Evolutionary conservation across 2,888 invertebrate species (phyloP).

Genomic region (Diplazon laetatorius): DNA sequence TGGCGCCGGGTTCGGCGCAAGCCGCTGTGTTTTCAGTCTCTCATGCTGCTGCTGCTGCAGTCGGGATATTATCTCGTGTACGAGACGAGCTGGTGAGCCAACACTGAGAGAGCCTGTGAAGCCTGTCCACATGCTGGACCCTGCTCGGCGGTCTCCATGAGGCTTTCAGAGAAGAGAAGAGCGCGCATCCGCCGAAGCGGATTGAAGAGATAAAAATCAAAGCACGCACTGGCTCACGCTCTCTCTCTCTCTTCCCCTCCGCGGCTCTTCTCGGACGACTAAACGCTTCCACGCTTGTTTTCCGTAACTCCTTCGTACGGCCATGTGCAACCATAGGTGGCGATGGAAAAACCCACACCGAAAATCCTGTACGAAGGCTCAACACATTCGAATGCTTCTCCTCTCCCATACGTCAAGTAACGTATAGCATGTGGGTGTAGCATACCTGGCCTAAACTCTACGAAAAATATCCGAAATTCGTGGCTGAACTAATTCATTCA

Average conservation of each 20-base stretch:
- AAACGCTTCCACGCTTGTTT: constrained; percentile 9
- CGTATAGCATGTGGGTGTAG: too few species aligned
- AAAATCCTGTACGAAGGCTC: too few species aligned
- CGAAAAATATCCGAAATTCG: too few species aligned
- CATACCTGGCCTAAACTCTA: too few species aligned
- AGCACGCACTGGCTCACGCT: constrained; percentile 66
- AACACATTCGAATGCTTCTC: too few species aligned
- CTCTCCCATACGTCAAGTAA: too few species aligned
- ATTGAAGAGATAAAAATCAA: constrained; percentile 63
- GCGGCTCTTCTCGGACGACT: constrained; percentile 11
- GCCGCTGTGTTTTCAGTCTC: constrained; percentile 33
- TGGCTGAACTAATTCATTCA: too few species aligned
- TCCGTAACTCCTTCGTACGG: constrained; percentile 26
- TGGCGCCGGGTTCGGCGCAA: constrained; percentile 12
- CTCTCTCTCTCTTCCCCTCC: constrained; percentile 43
- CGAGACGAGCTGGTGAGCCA: constrained; percentile 26
- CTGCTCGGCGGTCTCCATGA: constrained; percentile 43
- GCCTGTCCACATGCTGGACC: constrained; percentile 23
- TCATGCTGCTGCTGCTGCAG: constrained; percentile 36
- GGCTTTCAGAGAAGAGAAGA: constrained; percentile 47
- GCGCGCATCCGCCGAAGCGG: constrained; percentile 42
- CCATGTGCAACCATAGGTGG: neutral
- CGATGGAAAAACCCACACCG: too few species aligned
- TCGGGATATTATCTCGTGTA: constrained; percentile 45
- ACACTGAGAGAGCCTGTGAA: constrained; percentile 18